phyloP scores from a whole-genome alignment of 2,888 invertebrate species.

The Lampropteryx suffumata region DNA sequence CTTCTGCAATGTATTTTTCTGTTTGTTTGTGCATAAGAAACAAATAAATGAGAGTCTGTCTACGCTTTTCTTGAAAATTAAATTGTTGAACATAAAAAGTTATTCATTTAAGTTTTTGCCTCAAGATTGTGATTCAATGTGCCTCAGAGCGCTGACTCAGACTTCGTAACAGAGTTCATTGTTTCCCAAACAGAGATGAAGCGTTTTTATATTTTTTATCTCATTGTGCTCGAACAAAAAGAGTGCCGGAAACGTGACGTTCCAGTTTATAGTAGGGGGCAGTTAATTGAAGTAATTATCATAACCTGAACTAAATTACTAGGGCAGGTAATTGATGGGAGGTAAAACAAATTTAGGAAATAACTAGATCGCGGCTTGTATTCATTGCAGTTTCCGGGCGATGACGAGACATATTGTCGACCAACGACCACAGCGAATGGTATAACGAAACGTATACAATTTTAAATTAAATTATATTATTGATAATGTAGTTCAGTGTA shows the following conservation, averaged over 20 bases:
- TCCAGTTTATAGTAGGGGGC: conserved; percentile 28
- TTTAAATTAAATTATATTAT: too few relatives aligned
- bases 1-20: too few relatives aligned
- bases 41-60: too few relatives aligned
- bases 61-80: too few relatives aligned
- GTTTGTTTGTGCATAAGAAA: too few relatives aligned
- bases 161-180: conserved; percentile 21
- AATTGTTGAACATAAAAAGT: not conserved
- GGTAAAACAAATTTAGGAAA: conserved; percentile 26
- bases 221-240: conserved; percentile 23
- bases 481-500: too few relatives aligned
- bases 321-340: conserved; percentile 31
- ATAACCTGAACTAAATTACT: conserved; percentile 25
- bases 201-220: conserved; percentile 18
- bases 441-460: too few relatives aligned
- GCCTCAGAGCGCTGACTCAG: conserved; percentile 18
- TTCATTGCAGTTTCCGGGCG: conserved; percentile 3
- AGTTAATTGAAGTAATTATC: conserved; percentile 30
- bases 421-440: too few relatives aligned
- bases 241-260: conserved; percentile 22
- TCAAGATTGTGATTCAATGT: conserved; percentile 11
- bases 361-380: conserved; percentile 18
- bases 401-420: not conserved
- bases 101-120: conserved; percentile 7
- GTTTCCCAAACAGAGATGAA: conserved; percentile 24